These are phyloP conservation scores for Suillia variegata DNA, from an alignment of 2,888 invertebrate species.

Conservation along the genomic window DNA sequence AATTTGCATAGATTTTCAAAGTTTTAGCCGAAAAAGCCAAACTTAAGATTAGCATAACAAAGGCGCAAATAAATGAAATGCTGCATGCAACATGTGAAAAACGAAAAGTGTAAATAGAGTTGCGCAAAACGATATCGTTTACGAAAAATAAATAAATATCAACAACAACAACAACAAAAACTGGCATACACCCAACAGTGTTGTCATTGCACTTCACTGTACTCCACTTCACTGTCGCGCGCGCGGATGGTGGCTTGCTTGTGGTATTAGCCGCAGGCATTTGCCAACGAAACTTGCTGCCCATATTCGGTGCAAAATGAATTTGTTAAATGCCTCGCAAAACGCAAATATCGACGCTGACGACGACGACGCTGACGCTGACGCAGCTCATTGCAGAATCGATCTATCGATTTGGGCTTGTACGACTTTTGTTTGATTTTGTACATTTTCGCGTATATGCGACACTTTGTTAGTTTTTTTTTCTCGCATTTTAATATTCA, in stretches of 20 bases:
- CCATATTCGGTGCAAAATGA: slow-evolving; percentile 32
- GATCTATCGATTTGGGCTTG: not conserved
- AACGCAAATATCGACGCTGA: not conserved
- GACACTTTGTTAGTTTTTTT: not conserved
- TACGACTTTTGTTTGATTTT: not conserved
- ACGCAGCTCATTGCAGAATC: slow-evolving; percentile 19
- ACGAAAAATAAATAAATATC: too few relatives aligned
- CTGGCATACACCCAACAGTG: too few relatives aligned
- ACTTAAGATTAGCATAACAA: too few relatives aligned
- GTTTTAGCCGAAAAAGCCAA: too few relatives aligned
- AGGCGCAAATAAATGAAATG: too few relatives aligned
- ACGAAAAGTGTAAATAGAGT: too few relatives aligned
- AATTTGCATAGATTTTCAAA: too few relatives aligned
- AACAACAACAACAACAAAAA: too few relatives aligned
- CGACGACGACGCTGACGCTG: slow-evolving; percentile 13
- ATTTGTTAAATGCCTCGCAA: slow-evolving; percentile 35
- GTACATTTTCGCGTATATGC: not conserved
- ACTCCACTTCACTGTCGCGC: not conserved
- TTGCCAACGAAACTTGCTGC: slow-evolving; percentile 14
- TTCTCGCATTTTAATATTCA: too few relatives aligned
- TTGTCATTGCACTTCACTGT: too few relatives aligned
- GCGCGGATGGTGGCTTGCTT: not conserved
- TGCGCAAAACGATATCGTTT: too few relatives aligned
- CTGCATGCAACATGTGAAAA: too few relatives aligned
- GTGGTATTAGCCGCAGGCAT: not conserved